Percentiles rank a stretch among this genome's conserved stretches.
Evolutionary conservation across 1,140 invertebrate species (phyloP).

Genomic region (Nixonia krombeini): DNA sequence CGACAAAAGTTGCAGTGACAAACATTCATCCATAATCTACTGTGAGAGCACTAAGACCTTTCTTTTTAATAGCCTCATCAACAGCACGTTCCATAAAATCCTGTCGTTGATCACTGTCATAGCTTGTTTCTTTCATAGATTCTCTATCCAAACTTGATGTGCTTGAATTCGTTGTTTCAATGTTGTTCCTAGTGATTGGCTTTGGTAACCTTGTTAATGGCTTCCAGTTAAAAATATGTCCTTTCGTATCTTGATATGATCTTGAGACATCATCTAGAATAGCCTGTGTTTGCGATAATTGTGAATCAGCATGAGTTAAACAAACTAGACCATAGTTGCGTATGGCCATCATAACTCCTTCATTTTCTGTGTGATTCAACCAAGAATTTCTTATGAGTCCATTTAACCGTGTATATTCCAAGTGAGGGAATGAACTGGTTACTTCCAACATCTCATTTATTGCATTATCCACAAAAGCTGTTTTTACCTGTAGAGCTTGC

Average conservation of each 20-base stretch:
- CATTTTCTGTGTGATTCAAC: constrained; percentile 71
- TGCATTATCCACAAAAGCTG: constrained; percentile 80
- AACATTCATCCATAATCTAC: constrained; percentile 66
- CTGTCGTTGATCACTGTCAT: constrained; percentile 62
- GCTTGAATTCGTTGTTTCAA: constrained; percentile 14
- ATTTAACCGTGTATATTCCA: constrained; percentile 68
- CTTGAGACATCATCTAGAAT: constrained; percentile 17
- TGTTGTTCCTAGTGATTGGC: constrained; percentile 14
- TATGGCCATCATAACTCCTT: constrained; percentile 76
- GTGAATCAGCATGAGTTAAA: constrained; percentile 53
- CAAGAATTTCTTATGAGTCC: constrained; percentile 73
- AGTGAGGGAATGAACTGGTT: constrained; percentile 66
- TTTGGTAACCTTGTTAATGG: no score
- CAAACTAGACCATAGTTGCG: constrained; percentile 62
- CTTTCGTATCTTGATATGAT: background rate
- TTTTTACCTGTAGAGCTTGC: constrained; percentile 80
- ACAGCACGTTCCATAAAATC: constrained; percentile 79
- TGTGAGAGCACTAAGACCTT: constrained; percentile 75
- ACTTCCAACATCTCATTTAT: constrained; percentile 79
- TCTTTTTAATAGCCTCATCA: constrained; percentile 79
- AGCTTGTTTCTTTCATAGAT: constrained; percentile 53
- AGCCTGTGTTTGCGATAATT: constrained; percentile 55
- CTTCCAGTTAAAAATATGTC: constrained; percentile 1
- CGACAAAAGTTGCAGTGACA: background rate
- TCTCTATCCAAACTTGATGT: constrained; percentile 6